Evolutionary conservation across 2,113 vertebrate genomes (phyloP).

Genomic region (human): DNA sequence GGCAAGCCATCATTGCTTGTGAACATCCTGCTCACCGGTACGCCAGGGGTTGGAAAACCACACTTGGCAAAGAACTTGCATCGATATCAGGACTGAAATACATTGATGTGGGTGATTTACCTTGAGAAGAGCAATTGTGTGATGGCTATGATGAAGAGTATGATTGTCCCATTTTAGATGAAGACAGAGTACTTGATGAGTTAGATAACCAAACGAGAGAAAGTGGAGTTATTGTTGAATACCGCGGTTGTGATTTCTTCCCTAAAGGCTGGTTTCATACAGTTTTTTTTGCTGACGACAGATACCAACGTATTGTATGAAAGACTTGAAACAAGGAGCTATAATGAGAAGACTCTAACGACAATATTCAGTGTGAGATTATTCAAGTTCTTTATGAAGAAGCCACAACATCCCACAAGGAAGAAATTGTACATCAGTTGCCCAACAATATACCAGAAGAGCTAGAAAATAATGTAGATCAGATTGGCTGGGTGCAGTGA

Average conservation of each 20-base stretch:
- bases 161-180: constrained; percentile 94
- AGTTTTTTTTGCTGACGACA: constrained; percentile 95
- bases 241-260: constrained; percentile 97
- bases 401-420: constrained; percentile 92
- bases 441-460: constrained; percentile 95
- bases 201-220: constrained; percentile 93
- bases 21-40: no score
- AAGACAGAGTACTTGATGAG: constrained; percentile 96
- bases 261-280: constrained; percentile 97
- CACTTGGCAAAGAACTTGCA: not conserved
- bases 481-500: no score
- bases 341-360: constrained; percentile 95
- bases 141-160: constrained; percentile 83
- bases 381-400: constrained; percentile 98
- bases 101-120: no score
- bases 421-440: constrained; percentile 95
- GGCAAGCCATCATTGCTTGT: no score
- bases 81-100: no score
- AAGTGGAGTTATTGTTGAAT: constrained; percentile 94
- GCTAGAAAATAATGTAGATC: constrained; percentile 63
- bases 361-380: constrained; percentile 98
- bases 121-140: constrained; percentile 89
- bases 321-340: constrained; percentile 94
- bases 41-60: no score
- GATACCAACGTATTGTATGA: constrained; percentile 93